phyloP scores from a whole-genome alignment of 1,140 invertebrate genomes.

The Cecropterus lyciades region DNA sequence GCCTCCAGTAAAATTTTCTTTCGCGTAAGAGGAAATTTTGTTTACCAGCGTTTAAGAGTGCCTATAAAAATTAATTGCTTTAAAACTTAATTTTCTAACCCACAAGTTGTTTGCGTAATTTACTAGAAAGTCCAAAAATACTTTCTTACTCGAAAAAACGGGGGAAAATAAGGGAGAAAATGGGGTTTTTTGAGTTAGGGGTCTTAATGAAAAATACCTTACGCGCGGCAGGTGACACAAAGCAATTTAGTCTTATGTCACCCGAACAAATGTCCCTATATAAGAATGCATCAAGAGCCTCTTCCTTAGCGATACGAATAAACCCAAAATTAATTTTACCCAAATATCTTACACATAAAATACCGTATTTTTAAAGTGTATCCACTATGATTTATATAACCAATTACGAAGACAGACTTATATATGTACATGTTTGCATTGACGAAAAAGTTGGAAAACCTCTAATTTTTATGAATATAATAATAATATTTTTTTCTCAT shows the following conservation, averaged over 20 bases:
- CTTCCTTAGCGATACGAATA: not conserved
- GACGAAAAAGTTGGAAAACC: too few species aligned
- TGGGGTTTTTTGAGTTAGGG: slow-evolving; percentile 21
- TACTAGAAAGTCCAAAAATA: slow-evolving; percentile 2
- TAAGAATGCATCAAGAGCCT: slow-evolving; percentile 2
- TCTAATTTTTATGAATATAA: too few species aligned
- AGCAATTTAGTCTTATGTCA: slow-evolving; percentile 29
- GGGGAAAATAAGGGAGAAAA: not conserved
- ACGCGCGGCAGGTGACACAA: slow-evolving; percentile 29
- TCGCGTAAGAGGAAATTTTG: slow-evolving; percentile 33
- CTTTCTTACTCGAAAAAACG: not conserved
- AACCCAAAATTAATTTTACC: not conserved
- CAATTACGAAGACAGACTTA: too few species aligned
- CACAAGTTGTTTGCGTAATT: slow-evolving; percentile 24
- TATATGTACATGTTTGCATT: too few species aligned
- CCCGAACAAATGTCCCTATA: slow-evolving; percentile 10
- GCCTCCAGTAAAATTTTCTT: slow-evolving; percentile 39
- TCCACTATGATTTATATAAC: too few species aligned
- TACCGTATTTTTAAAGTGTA: too few species aligned
- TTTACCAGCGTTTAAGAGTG: slow-evolving; percentile 33
- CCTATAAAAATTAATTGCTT: slow-evolving; percentile 38
- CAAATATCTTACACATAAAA: not conserved
- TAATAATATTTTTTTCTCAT: too few species aligned
- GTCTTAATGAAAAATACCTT: slow-evolving; percentile 42
- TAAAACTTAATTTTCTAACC: slow-evolving; percentile 28